Conservation (phyloP, 2,113 vertebrate species). For the Dasypus novemcinctus region DNA sequence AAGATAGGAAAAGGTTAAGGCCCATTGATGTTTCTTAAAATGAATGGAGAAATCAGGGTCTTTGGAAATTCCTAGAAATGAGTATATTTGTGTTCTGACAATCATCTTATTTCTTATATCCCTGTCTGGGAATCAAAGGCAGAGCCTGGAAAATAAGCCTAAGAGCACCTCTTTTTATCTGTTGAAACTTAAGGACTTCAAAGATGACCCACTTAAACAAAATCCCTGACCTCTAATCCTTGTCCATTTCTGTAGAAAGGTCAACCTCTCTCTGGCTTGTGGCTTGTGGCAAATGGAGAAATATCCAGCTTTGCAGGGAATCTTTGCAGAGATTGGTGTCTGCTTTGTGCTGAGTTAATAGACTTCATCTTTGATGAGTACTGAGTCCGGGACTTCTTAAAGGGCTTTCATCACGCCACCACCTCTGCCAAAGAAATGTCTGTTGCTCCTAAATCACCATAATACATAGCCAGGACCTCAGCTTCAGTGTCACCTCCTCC, state of each 20-base stretch:
- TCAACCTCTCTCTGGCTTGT: slow-evolving; percentile 33
- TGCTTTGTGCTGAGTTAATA: not conserved
- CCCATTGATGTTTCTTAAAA: slow-evolving; percentile 44
- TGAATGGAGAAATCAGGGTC: slow-evolving; percentile 11
- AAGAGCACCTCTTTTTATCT: slow-evolving; percentile 70
- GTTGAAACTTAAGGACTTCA: slow-evolving; percentile 67
- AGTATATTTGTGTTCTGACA: slow-evolving; percentile 68
- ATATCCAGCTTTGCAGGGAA: not conserved
- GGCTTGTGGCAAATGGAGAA: slow-evolving; percentile 15
- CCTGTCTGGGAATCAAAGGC: slow-evolving; percentile 68
- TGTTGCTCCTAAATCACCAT: not conserved
- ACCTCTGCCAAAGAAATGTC: not conserved
- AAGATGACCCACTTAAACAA: slow-evolving; percentile 73
- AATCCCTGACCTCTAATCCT: slow-evolving; percentile 69
- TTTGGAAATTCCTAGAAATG: slow-evolving; percentile 46
- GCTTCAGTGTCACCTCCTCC: not conserved
- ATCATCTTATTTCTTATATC: slow-evolving; percentile 66
- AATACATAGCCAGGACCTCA: not conserved
- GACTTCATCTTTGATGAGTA: not conserved
- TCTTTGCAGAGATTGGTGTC: not conserved
- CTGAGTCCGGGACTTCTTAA: not conserved
- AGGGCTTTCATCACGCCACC: not conserved
- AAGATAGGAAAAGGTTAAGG: slow-evolving; percentile 44
- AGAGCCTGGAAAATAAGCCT: slow-evolving; percentile 56
- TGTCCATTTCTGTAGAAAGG: slow-evolving; percentile 65